A percentile compares a stretch with the other conserved stretches of the same genome.
phyloP scores from a whole-genome alignment of 1,140 invertebrate genomes.

The Hyles euphorbiae region DNA sequence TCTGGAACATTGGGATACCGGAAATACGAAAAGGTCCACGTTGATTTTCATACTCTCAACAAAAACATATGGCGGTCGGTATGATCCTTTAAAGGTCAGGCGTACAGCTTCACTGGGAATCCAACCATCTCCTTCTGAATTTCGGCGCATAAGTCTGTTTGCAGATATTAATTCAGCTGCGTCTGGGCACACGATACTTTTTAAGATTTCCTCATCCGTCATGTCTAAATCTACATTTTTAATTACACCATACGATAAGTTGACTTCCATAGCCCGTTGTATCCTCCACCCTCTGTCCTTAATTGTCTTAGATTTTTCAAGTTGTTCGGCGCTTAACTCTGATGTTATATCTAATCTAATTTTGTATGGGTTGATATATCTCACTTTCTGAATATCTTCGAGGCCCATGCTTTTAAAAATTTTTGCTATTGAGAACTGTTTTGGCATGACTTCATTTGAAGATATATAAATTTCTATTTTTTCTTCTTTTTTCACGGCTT shows the following conservation, averaged over 20 bases:
- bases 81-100: conserved; percentile 19
- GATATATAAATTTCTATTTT: too few relatives aligned
- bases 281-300: conserved; percentile 3
- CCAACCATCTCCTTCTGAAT: conserved; percentile 6
- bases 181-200: conserved; percentile 3
- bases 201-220: conserved; percentile 9
- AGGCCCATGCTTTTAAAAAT: too few relatives aligned
- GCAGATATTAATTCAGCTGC: not conserved
- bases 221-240: conserved; percentile 18
- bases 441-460: too few relatives aligned
- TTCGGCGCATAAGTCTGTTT: conserved; percentile 8
- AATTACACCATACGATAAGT: conserved; percentile 20
- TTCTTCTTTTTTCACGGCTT: too few relatives aligned
- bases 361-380: too few relatives aligned
- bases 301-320: conserved; percentile 1
- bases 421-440: too few relatives aligned
- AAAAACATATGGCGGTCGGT: conserved; percentile 14
- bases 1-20: conserved; percentile 33
- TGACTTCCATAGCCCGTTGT: conserved; percentile 8
- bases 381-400: too few relatives aligned
- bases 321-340: not conserved
- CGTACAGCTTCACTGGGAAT: conserved; percentile 15
- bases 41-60: conserved; percentile 19
- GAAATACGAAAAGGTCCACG: conserved; percentile 28
- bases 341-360: too few relatives aligned